Evolutionary conservation across 2,797 vertebrate species (phyloP).

Genomic region (Tokudaia muenninki): DNA sequence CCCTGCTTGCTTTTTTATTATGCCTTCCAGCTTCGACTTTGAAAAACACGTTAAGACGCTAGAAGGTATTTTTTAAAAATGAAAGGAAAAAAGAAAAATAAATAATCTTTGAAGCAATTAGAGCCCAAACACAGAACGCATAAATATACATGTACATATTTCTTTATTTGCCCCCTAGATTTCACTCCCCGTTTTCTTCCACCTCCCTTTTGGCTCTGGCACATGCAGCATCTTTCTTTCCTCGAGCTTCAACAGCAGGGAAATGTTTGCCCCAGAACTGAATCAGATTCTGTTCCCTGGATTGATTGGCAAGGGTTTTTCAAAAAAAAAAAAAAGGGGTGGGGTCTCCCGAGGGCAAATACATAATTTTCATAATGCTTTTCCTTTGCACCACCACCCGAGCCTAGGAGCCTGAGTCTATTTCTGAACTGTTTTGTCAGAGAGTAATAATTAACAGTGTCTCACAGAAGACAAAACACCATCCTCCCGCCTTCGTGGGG

Average conservation of each 20-base stretch:
- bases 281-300: constrained; percentile 85
- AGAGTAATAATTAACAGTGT: constrained; percentile 87
- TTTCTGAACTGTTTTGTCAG: constrained; percentile 85
- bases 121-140: constrained; percentile 87
- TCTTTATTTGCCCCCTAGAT: constrained; percentile 88
- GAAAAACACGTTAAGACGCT: constrained; percentile 90
- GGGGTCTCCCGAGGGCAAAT: constrained; percentile 87
- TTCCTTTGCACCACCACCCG: constrained; percentile 83
- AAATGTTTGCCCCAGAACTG: constrained; percentile 87
- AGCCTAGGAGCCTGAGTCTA: constrained; percentile 84
- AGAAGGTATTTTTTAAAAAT: constrained; percentile 88
- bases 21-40: constrained; percentile 90
- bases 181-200: constrained; percentile 84
- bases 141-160: constrained; percentile 88
- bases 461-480: constrained; percentile 81
- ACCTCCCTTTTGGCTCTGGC: constrained; percentile 86
- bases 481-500: constrained; percentile 77
- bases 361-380: constrained; percentile 88
- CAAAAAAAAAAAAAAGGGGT: constrained; percentile 79
- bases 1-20: constrained; percentile 91
- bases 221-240: constrained; percentile 87
- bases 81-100: constrained; percentile 89
- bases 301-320: constrained; percentile 89
- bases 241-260: constrained; percentile 88
- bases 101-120: constrained; percentile 91